These are phyloP conservation scores for Plagodis pulveraria DNA, from an alignment of 2,888 invertebrate species.

Conservation along the genomic window DNA sequence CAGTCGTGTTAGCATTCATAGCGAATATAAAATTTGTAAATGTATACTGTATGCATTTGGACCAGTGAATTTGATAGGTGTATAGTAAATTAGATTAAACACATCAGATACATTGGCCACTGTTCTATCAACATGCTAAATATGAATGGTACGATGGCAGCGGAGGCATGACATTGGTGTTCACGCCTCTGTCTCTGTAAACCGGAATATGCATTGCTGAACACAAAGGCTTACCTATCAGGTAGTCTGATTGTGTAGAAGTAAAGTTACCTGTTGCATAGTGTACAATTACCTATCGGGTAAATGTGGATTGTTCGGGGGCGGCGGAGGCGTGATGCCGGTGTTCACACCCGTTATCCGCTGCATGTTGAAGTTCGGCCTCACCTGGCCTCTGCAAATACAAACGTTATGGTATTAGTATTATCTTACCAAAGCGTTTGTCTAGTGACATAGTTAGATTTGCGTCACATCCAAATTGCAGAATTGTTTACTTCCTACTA, in stretches of 20 bases:
- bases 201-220: no score
- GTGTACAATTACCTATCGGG: slow-evolving; percentile 21
- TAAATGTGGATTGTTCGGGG: slow-evolving; percentile 19
- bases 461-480: no score
- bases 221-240: neutral
- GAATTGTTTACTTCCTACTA: no score
- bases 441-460: neutral
- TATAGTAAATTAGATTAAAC: no score
- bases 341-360: slow-evolving; percentile 80
- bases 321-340: slow-evolving; percentile 68
- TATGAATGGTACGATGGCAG: neutral
- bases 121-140: no score
- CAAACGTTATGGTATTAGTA: neutral
- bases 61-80: no score
- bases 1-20: no score
- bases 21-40: no score
- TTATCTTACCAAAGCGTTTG: neutral
- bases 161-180: neutral
- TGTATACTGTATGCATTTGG: no score
- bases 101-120: no score
- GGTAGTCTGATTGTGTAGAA: neutral
- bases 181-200: neutral
- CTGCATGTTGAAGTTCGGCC: slow-evolving; percentile 82
- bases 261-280: no score
- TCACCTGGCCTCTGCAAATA: slow-evolving; percentile 67